Evolutionary conservation across 2,113 vertebrate genomes (phyloP), one percentile per base, ranked within the genome.

Genomic region (Ibidorhyncha struthersii): DNA sequence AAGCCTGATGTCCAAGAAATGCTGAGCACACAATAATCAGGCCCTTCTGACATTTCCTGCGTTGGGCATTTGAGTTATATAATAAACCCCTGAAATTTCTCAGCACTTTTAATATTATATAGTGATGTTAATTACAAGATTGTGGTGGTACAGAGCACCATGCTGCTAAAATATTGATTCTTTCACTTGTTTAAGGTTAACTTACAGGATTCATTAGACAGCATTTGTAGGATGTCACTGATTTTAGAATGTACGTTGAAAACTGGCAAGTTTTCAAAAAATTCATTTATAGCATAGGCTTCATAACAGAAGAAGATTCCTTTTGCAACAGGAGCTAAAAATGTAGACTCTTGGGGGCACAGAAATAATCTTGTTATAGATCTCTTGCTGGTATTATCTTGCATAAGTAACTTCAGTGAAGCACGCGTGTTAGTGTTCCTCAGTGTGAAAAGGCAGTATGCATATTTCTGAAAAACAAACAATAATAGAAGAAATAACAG

Each of bases 351-450:
- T 23, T 26, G 6, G 15, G 17, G n/a, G 7, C 43, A 71, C 5
- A 56, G 32, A 80, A 83, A 61, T 34, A 67, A 77, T 43, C 10
- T 45, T 83, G n/a, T 43, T 71, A 36, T 4, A 82, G 6, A 5
- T 70, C 27, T 96, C 16, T 36, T 89, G 52, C 7, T 56, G 26
- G 15, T 40, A 25, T 82, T 76, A 71, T 80, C 77, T 81, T 83
- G 20, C 38, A 7, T 52, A 52, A 62, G 19, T 50, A 62, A 53
- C 41, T 86, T 71, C 17, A 17, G 19, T 40, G 62, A 56, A 62
- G 34, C 40, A 20, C 0, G 0, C 6, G 65, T 73, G 8, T 66
- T 78, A 22, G 22, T 9, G 15, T 36, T n/a, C 10, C 72, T 19
- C 19, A 43, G 14, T n/a, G 69, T 30, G 59, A 81, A 81, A 86